Evolutionary conservation across 2,797 vertebrate genomes (phyloP), one percentile per base, ranked within the genome.

Genomic region (Mycteria americana): DNA sequence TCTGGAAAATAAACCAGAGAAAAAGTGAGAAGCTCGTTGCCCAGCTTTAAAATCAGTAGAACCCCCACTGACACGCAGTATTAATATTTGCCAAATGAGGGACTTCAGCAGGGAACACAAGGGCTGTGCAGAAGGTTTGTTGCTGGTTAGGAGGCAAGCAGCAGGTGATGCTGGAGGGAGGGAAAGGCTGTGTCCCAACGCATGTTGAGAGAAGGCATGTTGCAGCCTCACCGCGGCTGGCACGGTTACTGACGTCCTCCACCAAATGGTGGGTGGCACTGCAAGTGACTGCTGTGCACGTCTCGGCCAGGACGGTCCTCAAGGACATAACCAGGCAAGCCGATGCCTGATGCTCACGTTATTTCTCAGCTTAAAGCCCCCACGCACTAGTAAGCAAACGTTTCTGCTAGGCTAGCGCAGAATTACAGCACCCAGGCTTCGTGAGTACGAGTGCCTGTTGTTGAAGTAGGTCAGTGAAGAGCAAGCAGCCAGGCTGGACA

Each of bases 391-490:
- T 13, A 65, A 85, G 30, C 27, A 79, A 63, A 51, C 4, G 2
- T 63, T 91, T 45, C 69, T 91, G 46, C 30, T n/a, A 23, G 59
- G 35, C 67, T 68, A 65, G 39, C 37, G 86, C 62, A 56, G 85
- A 69, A 56, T 35, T 78, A 19, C 35, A 68, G 59, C 53, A 80
- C 11, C 7, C 56, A 43, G 25, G 24, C 43, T 78, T n/a, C 14
- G 5, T 1, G 37, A 65, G 25, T 4, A 11, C 0, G 0, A 76
- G 31, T 4, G n/a, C 13, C 48, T 18, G 18, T 9, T 46, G 53
- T 14, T 75, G 79, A 74, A 85, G 54, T 45, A 94, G 89, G 94
- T 89, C 89, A 88, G 54, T 6, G 63, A 51, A 27, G 73, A 88
- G 54, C 33, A 84, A 59, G 54, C 50, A 69, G 88, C 35, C 89